Evolutionary conservation across 2,797 vertebrate species (phyloP), one percentile per base, ranked within the genome.

Genomic region (Enoplosus armatus): DNA sequence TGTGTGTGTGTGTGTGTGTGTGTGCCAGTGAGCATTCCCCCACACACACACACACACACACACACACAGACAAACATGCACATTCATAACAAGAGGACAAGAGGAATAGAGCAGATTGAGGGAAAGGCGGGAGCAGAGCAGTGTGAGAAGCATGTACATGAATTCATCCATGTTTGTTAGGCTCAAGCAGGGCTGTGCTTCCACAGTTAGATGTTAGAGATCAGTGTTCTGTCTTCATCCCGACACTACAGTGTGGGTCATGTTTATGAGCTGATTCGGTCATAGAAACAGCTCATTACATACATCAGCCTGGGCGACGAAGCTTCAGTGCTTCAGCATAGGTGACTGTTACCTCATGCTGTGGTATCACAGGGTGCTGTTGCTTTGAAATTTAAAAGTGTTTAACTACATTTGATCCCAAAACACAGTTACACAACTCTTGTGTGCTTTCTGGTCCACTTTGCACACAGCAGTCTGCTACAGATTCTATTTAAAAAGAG

Each of bases 211-310:
- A n/a, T n/a, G 12, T 72, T 41, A 12, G 18, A 55, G 55, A 53
- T 50, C 12, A 37, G 16, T 9, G 20, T 61, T 39, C 31, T 0
- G 3, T 37, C 35, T 50, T 27, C 4, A 27, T 31, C 6, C 11
- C 45, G 22, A 29, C 26, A 31, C 43, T 11, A 14, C n/a, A 35
- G 22, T 24, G 29, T 29, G 33, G 59, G 45, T 71, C 56, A 63
- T 43, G 72, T 62, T 71, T 55, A 59, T 15, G 24, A 37, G 72
- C 18, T 6, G 37, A 58, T 48, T 22, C 11, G 6, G 33, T 51
- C 50, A 71, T 72, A n/a, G 60, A 47, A 53, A 45, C 47, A 37
- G 67, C 68, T 75, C 61, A 58, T 84, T 81, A 75, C 41, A 50
- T 51, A 51, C 64, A 16, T 72, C n/a, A 35, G 41, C 14, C 48